Evolutionary conservation across 2,888 invertebrate genomes (phyloP).

Genomic region (Phania funesta): DNA sequence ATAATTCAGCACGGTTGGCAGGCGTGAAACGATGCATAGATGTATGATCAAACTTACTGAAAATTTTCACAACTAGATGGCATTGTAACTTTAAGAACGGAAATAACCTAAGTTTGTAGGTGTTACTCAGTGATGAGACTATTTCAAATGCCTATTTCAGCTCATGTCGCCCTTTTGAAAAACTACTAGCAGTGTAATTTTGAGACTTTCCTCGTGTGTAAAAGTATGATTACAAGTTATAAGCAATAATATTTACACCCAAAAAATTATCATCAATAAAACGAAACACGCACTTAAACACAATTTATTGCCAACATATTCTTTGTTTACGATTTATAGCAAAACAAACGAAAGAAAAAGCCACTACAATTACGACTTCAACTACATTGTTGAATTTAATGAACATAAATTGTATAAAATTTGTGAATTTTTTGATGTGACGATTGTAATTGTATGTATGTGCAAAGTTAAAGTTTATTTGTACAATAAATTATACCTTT

Average conservation of each 20-base stretch:
- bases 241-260: conserved; percentile 35
- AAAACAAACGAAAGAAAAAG: not conserved
- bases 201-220: no score
- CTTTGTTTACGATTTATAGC: conserved; percentile 48
- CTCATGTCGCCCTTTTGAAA: no score
- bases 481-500: conserved; percentile 29
- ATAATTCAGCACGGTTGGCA: no score
- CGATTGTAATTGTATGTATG: not conserved
- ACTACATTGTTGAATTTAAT: conserved; percentile 1
- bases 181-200: no score
- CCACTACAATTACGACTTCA: not conserved
- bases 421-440: not conserved
- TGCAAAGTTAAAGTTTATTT: conserved; percentile 45
- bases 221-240: no score
- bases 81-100: no score
- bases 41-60: no score
- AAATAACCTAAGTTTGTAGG: no score
- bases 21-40: no score
- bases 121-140: no score
- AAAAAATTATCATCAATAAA: conserved; percentile 41
- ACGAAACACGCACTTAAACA: conserved; percentile 45
- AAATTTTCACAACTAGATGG: no score
- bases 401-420: conserved; percentile 4
- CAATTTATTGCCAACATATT: conserved; percentile 58
- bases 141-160: no score